phyloP scores from a whole-genome alignment of 2,888 invertebrate genomes.

The Leptopilina drosophilae region DNA sequence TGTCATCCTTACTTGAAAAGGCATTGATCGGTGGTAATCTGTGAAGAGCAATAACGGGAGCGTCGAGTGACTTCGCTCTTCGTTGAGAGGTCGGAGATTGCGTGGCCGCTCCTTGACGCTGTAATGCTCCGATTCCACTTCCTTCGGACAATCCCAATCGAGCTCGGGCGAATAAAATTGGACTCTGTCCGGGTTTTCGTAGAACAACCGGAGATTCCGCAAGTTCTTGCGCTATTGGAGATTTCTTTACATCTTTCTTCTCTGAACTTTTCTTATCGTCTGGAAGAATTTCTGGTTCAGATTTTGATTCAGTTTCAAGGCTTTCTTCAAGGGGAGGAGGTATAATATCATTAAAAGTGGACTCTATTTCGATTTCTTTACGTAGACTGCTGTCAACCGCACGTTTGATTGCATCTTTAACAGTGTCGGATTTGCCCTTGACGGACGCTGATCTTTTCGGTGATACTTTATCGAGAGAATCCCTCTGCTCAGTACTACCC shows the following conservation, averaged over 20 bases:
- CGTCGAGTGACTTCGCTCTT: slow-evolving; percentile 90
- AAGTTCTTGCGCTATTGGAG: slow-evolving; percentile 78
- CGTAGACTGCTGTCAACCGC: slow-evolving; percentile 61
- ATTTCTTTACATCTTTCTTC: slow-evolving; percentile 65
- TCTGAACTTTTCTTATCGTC: slow-evolving; percentile 61
- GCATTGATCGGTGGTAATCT: slow-evolving; percentile 89
- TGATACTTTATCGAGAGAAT: slow-evolving; percentile 71
- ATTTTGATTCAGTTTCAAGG: slow-evolving; percentile 55
- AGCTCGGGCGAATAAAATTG: slow-evolving; percentile 87
- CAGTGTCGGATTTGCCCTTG: slow-evolving; percentile 80
- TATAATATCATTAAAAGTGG: slow-evolving; percentile 80
- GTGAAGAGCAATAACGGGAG: slow-evolving; percentile 89
- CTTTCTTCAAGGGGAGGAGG: slow-evolving; percentile 74
- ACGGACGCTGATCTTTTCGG: slow-evolving; percentile 66
- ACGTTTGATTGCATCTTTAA: slow-evolving; percentile 48
- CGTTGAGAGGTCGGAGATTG: slow-evolving; percentile 87
- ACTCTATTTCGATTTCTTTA: slow-evolving; percentile 72
- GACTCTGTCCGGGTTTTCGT: slow-evolving; percentile 83
- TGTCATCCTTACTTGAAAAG: slow-evolving; percentile 93
- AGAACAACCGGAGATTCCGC: slow-evolving; percentile 83
- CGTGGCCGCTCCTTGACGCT: slow-evolving; percentile 87
- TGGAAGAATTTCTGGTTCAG: slow-evolving; percentile 55
- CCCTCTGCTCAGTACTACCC: slow-evolving; percentile 71
- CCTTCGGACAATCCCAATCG: slow-evolving; percentile 90
- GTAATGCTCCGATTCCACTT: slow-evolving; percentile 85